These are phyloP conservation scores for Liasis olivaceus DNA, from an alignment of 2,797 vertebrate species.

Conservation along the genomic window DNA sequence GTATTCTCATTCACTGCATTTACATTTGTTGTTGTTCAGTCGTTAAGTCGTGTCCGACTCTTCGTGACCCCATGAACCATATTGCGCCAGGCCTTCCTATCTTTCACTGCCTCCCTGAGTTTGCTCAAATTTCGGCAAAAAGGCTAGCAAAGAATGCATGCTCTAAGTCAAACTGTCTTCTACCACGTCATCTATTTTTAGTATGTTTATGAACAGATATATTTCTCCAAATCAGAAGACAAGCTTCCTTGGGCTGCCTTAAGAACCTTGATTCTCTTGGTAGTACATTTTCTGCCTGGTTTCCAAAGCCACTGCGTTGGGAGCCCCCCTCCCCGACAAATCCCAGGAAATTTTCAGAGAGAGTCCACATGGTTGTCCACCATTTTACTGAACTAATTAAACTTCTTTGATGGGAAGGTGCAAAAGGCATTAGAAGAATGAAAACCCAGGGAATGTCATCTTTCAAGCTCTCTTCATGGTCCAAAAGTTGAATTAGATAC, in stretches of 20 bases:
- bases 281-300: not conserved
- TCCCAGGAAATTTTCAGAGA: conserved; percentile 2
- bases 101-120: no score
- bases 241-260: not conserved
- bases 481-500: not conserved
- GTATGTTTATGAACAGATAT: not conserved
- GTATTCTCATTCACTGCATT: not conserved
- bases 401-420: not conserved
- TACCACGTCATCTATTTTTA: not conserved
- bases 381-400: not conserved
- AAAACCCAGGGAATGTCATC: not conserved
- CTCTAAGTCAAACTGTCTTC: no score
- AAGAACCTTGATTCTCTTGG: not conserved
- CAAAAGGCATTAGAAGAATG: not conserved
- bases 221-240: not conserved
- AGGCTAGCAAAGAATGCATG: not conserved
- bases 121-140: not conserved
- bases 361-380: not conserved
- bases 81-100: no score
- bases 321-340: not conserved
- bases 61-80: no score
- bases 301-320: not conserved
- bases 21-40: no score
- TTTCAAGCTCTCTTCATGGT: not conserved
- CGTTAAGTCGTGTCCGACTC: no score